phyloP scores from a whole-genome alignment of 30 jellyfish, hydroid and myxozoan genomes.

The Nemopilema nomurai region DNA sequence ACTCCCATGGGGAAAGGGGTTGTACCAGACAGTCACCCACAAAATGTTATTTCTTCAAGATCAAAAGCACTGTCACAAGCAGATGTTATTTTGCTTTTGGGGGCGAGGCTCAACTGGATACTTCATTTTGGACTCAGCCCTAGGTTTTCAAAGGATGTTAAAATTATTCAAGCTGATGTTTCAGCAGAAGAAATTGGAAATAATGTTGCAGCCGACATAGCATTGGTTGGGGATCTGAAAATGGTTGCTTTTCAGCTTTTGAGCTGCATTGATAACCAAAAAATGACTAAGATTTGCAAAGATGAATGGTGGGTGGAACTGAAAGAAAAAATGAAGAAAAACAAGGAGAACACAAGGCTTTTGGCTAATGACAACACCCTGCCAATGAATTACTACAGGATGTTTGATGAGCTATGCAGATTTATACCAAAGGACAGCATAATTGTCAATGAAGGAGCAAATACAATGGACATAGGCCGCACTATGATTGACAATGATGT shows the following conservation, averaged over 20 bases:
- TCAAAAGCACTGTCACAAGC: constrained; percentile 74
- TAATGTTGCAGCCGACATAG: constrained; percentile 57
- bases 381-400: constrained; percentile 83
- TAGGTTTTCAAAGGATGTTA: constrained; percentile 54
- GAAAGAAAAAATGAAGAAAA: constrained; percentile 35
- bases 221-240: constrained; percentile 65
- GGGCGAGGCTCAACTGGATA: constrained; percentile 89
- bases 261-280: not conserved
- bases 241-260: constrained; percentile 54
- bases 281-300: not conserved
- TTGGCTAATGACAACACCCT: constrained; percentile 16
- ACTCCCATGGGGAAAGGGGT: constrained; percentile 96
- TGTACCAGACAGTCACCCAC: constrained; percentile 78
- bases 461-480: constrained; percentile 93
- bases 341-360: constrained; percentile 35
- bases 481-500: constrained; percentile 64
- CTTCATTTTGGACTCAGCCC: constrained; percentile 86
- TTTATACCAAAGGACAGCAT: constrained; percentile 65
- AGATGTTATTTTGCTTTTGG: constrained; percentile 73
- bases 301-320: constrained; percentile 62
- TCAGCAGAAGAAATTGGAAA: constrained; percentile 77
- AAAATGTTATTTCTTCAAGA: constrained; percentile 84
- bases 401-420: constrained; percentile 75
- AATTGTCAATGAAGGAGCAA: constrained; percentile 89
- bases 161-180: constrained; percentile 73